These are phyloP conservation scores for Willisornis vidua DNA, from an alignment of 2,113 vertebrate species.

Conservation along the genomic window DNA sequence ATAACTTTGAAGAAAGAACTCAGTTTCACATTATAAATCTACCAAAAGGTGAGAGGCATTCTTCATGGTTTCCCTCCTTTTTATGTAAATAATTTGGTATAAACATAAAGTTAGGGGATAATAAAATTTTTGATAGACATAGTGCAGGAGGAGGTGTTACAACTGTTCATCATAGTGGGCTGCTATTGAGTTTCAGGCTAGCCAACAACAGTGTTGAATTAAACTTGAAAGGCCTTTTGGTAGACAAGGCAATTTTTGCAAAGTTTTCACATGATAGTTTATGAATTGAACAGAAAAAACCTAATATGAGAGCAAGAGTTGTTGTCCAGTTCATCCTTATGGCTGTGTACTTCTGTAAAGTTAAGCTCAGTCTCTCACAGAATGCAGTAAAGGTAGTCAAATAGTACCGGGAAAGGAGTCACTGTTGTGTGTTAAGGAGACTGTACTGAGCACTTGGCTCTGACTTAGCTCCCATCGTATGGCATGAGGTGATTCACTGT, in stretches of 20 bases:
- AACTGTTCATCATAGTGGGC: neutral
- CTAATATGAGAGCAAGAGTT: neutral
- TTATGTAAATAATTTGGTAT: neutral
- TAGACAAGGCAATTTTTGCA: neutral
- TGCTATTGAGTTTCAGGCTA: neutral
- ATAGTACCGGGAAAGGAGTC: neutral
- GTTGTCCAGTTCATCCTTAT: neutral
- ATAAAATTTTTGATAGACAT: neutral
- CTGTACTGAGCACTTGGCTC: neutral
- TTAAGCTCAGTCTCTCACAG: neutral
- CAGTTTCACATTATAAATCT: conserved; percentile 33
- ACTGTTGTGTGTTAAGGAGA: neutral
- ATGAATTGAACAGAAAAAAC: neutral
- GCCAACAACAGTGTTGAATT: neutral
- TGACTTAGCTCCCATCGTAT: neutral
- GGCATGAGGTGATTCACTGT: neutral
- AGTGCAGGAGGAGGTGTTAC: neutral
- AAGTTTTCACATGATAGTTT: neutral
- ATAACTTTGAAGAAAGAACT: conserved; percentile 53
- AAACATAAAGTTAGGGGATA: neutral
- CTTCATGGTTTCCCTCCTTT: neutral
- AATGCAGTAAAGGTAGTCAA: neutral
- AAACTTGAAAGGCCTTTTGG: neutral
- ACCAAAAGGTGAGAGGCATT: neutral
- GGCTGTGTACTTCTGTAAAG: neutral